These are phyloP conservation scores for Nemoura dubitans DNA, from an alignment of 2,888 invertebrate genomes.

Conservation along the genomic window DNA sequence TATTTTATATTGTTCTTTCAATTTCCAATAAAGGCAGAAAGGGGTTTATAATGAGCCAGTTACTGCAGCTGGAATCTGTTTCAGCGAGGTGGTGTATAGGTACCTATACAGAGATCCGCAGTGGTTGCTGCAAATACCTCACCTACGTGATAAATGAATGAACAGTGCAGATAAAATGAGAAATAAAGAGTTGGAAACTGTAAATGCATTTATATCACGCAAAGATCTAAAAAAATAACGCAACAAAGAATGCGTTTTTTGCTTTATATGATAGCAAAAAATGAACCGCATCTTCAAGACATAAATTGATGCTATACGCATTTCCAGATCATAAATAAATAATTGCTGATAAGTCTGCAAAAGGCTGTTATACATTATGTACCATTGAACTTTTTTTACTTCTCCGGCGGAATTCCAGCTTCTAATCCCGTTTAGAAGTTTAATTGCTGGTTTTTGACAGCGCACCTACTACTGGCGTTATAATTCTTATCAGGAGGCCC, in stretches of 20 bases:
- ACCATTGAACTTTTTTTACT: no score
- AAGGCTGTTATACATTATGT: no score
- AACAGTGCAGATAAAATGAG: background rate
- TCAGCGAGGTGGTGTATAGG: background rate
- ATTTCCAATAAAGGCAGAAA: slow-evolving; percentile 35
- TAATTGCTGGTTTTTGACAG: no score
- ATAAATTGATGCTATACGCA: no score
- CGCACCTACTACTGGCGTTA: no score
- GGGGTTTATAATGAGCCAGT: slow-evolving; percentile 30
- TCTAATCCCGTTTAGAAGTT: no score
- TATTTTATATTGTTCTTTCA: slow-evolving; percentile 37
- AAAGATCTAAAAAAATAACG: background rate
- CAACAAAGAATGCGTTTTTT: background rate
- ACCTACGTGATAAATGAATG: background rate
- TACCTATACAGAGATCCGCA: background rate
- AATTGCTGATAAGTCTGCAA: no score
- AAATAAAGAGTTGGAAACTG: background rate
- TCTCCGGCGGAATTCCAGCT: no score
- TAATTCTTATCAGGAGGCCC: no score
- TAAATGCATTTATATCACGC: background rate
- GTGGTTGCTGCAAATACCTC: background rate
- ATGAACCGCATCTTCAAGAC: background rate
- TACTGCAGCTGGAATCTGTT: background rate
- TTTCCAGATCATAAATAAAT: no score
- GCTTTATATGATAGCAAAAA: background rate